Evolutionary conservation across 2,888 invertebrate genomes (phyloP), one percentile per base, ranked within the genome.

Genomic region (Diploptera punctata): DNA sequence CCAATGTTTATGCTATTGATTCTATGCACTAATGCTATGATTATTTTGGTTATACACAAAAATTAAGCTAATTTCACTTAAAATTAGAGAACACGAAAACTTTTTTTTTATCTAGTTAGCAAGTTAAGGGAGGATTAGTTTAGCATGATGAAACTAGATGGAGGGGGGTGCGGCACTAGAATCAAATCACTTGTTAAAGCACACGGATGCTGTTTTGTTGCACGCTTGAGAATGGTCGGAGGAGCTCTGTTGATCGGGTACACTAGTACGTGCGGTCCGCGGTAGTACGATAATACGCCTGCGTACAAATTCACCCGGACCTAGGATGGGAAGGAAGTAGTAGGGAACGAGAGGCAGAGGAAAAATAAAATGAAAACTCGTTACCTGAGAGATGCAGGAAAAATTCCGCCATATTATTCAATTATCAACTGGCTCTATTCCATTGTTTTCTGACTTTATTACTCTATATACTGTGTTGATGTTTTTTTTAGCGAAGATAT

Each of bases 321-420:
- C 24, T 52, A 57, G 68, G 21, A 49, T 26, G 61, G 43, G 52
- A 31, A 67, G 62, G 70, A 65, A 67, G 18, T 43, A 38, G 52
- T 19, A 44, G 52, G 38, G 31, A 18, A 18, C 13, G 19, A 38
- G 44, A 26, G 19, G 57, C 24, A 67, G 43, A 68, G 67, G 67
- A 47, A 31, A 52, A 38, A 19, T 18, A n/a, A 47, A 43, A 26
- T 26, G n/a, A n/a, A n/a, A n/a, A n/a, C n/a, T n/a, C n/a, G n/a
- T n/a, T n/a, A n/a, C n/a, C n/a, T n/a, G n/a, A n/a, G n/a, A n/a
- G n/a, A n/a, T n/a, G n/a, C n/a, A n/a, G n/a, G n/a, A n/a, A n/a
- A n/a, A n/a, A n/a, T n/a, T n/a, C n/a, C n/a, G n/a, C n/a, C n/a
- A n/a, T n/a, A n/a, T n/a, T n/a, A n/a, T n/a, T n/a, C n/a, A n/a